Evolutionary conservation across 2,113 vertebrate species (phyloP).

Genomic region (Gymnocephalus cernua): DNA sequence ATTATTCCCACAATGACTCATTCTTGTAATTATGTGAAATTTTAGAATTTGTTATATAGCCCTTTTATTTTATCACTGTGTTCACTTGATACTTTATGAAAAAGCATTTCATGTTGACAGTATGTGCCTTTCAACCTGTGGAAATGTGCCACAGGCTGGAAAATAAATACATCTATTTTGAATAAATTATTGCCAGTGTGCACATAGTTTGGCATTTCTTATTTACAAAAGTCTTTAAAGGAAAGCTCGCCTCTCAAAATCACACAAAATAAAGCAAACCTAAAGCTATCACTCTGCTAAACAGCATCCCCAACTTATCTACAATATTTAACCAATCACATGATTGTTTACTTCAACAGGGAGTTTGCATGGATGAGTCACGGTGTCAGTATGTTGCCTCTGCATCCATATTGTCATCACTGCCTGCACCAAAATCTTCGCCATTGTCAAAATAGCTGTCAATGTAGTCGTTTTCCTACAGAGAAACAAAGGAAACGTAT

Average conservation of each 20-base stretch:
- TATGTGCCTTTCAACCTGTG: slow-evolving; percentile 85
- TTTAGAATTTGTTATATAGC: slow-evolving; percentile 62
- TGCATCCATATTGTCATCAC: slow-evolving; percentile 90
- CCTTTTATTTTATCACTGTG: slow-evolving; percentile 67
- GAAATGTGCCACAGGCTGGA: slow-evolving; percentile 68
- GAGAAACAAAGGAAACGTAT: not conserved
- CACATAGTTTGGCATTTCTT: slow-evolving; percentile 43
- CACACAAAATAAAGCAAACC: slow-evolving; percentile 19
- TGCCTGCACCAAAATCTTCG: slow-evolving; percentile 87
- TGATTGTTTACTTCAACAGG: not conserved
- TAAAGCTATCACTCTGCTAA: not conserved
- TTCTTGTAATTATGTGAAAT: slow-evolving; percentile 52
- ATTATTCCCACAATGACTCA: slow-evolving; percentile 53
- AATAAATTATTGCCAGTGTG: slow-evolving; percentile 70
- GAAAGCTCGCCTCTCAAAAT: not conserved
- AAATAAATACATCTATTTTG: slow-evolving; percentile 85
- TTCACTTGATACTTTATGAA: slow-evolving; percentile 61
- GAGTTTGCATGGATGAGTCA: not conserved
- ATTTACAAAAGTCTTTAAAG: slow-evolving; percentile 58
- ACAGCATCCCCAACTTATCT: slow-evolving; percentile 6
- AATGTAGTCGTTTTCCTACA: slow-evolving; percentile 92
- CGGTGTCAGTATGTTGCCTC: slow-evolving; percentile 89
- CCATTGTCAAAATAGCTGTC: slow-evolving; percentile 92
- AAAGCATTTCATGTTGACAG: slow-evolving; percentile 61
- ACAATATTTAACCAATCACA: slow-evolving; percentile 21